Evolutionary conservation across 2,113 vertebrate genomes (phyloP).

Genomic region (Brachypodius melanocephalos): DNA sequence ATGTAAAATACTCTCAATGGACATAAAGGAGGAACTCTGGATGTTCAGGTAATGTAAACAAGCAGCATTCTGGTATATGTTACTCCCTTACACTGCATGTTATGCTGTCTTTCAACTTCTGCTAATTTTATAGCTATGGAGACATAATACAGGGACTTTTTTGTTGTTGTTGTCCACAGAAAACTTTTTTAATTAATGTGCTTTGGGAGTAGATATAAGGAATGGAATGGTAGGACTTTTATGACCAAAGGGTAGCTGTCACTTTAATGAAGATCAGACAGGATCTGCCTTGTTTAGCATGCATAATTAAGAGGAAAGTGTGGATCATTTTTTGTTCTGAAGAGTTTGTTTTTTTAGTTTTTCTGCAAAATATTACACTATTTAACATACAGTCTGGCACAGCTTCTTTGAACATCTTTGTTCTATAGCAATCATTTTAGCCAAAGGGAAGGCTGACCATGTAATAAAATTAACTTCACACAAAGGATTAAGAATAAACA

Average conservation of each 20-base stretch:
- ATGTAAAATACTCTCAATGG: background rate
- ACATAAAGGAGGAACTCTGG: background rate
- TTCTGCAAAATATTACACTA: background rate
- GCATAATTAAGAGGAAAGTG: background rate
- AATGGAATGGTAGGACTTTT: background rate
- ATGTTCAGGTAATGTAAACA: background rate
- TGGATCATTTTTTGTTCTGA: background rate
- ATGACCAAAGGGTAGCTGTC: background rate
- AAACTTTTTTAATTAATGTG: background rate
- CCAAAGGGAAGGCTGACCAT: background rate
- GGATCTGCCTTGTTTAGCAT: background rate
- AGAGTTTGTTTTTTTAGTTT: background rate
- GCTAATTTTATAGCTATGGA: background rate
- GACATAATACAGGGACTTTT: background rate
- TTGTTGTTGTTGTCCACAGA: background rate
- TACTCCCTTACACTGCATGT: background rate
- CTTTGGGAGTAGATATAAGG: background rate
- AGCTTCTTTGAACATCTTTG: background rate
- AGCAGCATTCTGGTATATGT: background rate
- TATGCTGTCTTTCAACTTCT: background rate
- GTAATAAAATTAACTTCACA: background rate
- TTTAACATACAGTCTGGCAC: background rate
- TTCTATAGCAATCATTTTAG: background rate
- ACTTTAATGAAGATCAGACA: background rate
- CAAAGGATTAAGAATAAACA: conserved; percentile 9